Evolutionary conservation across 2,113 vertebrate genomes (phyloP), one percentile per base, ranked within the genome.

Genomic region (Vombatus ursinus): DNA sequence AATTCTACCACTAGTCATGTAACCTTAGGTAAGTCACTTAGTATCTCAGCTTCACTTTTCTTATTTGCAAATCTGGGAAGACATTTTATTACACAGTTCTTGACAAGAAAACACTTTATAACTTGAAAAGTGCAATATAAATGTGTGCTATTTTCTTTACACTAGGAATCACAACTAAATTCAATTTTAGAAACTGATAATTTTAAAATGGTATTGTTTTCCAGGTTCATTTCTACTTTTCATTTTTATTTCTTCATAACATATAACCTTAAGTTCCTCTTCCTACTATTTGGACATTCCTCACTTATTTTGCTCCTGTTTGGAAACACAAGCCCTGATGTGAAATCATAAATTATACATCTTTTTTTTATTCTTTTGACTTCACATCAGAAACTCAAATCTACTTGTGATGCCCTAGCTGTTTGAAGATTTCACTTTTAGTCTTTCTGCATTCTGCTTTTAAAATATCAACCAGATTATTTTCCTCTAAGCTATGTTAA

Each of bases 21-120:
- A 90, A n/a, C 84, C 53, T 94, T 90, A 61, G 49, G 44, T 3
- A 95, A 95, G 37, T 93, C 51, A 92, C 61, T 93, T 92, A 90
- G 57, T 52, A 9, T 84, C 2, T n/a, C 47, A 24, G 11, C 68
- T 51, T 95, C 14, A 57, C 11, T 54, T 54, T 91, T 19, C 11
- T 91, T 93, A 91, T n/a, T 3, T 92, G n/a, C 47, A 51, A 93
- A 89, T 49, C 47, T 50, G 25, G 54, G 92, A 52, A n/a, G 92
- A 68, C 11, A 52, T 37, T 37, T 68, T 68, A 37, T 68, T 14
- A 28, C 68, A n/a, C 37, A 77, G 14, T 77, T 22, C 5, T 68
- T 68, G 25, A 57, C 26, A 68, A 68, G 12, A 68, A 37, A 37
- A 37, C 11, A 16, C 14, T 37, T n/a, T 68, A 0, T 68, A 37